phyloP scores from a whole-genome alignment of 2,113 vertebrate species.

The Xyliphius kryptos region DNA sequence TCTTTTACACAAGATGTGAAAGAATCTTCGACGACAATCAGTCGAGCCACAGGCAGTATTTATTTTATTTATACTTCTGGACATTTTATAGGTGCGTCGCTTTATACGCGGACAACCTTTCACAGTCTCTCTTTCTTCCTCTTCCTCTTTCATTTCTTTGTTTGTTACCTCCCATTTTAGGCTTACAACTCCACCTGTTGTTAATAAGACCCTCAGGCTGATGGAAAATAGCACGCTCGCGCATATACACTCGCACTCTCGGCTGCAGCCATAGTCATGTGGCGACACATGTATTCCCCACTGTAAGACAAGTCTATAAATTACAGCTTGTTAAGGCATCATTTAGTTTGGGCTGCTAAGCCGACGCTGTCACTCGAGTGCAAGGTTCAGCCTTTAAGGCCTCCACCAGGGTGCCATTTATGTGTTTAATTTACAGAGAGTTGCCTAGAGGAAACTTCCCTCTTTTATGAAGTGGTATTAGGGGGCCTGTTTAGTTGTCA shows the following conservation, averaged over 20 bases:
- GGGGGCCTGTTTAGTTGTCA: slow-evolving; percentile 70
- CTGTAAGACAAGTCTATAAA: slow-evolving; percentile 55
- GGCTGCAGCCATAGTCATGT: slow-evolving; percentile 43
- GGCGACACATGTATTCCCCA: slow-evolving; percentile 57
- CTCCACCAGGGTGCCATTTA: slow-evolving; percentile 63
- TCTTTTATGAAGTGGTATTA: slow-evolving; percentile 69
- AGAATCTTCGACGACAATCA: too few relatives aligned
- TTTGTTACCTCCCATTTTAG: too few relatives aligned
- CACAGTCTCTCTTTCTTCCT: too few relatives aligned
- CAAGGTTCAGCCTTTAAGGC: slow-evolving; percentile 59
- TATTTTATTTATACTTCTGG: too few relatives aligned
- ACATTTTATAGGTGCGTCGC: too few relatives aligned
- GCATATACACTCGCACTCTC: slow-evolving; percentile 69
- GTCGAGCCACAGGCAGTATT: too few relatives aligned
- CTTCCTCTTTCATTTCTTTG: too few relatives aligned
- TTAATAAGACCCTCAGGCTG: slow-evolving; percentile 63
- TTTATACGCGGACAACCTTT: too few relatives aligned
- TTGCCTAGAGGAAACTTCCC: slow-evolving; percentile 64
- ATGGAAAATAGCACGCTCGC: slow-evolving; percentile 49
- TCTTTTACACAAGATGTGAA: too few relatives aligned
- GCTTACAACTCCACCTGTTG: slow-evolving; percentile 73
- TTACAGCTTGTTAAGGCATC: slow-evolving; percentile 61
- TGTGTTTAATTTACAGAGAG: slow-evolving; percentile 69
- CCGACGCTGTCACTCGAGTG: slow-evolving; percentile 60
- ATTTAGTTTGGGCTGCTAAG: slow-evolving; percentile 58